phyloP scores from a whole-genome alignment of 2,888 invertebrate species.

The Mimumesa dahlbomi region DNA sequence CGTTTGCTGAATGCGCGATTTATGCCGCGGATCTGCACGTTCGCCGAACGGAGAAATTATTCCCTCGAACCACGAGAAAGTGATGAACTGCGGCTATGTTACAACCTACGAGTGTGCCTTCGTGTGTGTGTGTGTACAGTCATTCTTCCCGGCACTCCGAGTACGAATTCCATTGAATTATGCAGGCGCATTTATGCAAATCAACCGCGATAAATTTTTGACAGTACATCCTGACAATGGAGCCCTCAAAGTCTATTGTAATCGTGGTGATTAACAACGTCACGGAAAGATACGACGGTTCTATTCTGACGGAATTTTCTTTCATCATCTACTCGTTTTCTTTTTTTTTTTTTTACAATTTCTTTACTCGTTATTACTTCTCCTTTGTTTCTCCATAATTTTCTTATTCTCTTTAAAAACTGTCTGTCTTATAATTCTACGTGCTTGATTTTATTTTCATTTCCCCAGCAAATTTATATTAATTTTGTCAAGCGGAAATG shows the following conservation, averaged over 20 bases:
- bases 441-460: no score
- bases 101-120: constrained; percentile 12
- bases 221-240: constrained; percentile 12
- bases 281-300: background rate
- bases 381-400: no score
- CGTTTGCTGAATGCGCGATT: constrained; percentile 42
- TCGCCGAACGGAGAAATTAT: constrained; percentile 36
- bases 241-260: constrained; percentile 8
- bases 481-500: no score
- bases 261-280: constrained; percentile 20
- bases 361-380: no score
- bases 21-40: constrained; percentile 23
- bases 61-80: constrained; percentile 27
- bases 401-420: no score
- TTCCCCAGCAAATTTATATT: no score
- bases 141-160: constrained; percentile 20
- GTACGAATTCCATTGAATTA: constrained; percentile 19
- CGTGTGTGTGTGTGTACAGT: no score
- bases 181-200: constrained; percentile 38
- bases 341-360: no score
- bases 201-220: constrained; percentile 39
- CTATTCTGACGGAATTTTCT: no score
- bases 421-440: no score
- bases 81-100: constrained; percentile 21
- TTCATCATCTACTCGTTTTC: no score